These are phyloP conservation scores for Trissolcus brochymenae DNA, from an alignment of 2,888 invertebrate species.

Conservation along the genomic window DNA sequence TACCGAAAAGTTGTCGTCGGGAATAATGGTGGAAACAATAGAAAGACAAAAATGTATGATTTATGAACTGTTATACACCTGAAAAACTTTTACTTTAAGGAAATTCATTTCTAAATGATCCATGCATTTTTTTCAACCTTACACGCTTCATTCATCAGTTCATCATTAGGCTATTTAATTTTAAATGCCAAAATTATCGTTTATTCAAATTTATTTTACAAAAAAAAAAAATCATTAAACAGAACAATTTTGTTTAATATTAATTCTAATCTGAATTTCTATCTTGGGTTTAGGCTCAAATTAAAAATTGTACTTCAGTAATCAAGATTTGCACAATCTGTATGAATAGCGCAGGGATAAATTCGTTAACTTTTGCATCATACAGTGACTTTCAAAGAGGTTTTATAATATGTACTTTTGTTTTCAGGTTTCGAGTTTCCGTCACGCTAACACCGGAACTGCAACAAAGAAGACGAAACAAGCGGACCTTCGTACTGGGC, in stretches of 20 bases:
- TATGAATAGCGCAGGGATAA: slow-evolving; percentile 10
- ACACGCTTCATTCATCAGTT: background rate
- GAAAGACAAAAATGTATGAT: slow-evolving; percentile 71
- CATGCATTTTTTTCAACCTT: background rate
- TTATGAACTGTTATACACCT: slow-evolving; percentile 66
- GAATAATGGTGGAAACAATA: slow-evolving; percentile 69
- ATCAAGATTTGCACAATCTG: slow-evolving; percentile 42
- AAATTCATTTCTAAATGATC: slow-evolving; percentile 13
- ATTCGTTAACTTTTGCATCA: slow-evolving; percentile 39
- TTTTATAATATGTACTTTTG: slow-evolving; percentile 40
- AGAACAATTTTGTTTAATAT: background rate
- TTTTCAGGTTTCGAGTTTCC: slow-evolving; percentile 46
- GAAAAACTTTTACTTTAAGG: slow-evolving; percentile 68
- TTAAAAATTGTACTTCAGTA: slow-evolving; percentile 30
- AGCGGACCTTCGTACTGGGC: slow-evolving; percentile 27
- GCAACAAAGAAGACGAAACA: slow-evolving; percentile 36
- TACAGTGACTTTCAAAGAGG: slow-evolving; percentile 36
- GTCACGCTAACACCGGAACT: slow-evolving; percentile 53
- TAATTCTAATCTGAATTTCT: too few relatives aligned
- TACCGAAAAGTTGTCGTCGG: slow-evolving; percentile 65
- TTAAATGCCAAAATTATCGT: too few relatives aligned
- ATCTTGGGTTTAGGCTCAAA: background rate
- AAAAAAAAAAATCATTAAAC: background rate
- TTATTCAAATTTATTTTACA: background rate
- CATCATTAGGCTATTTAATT: too few relatives aligned